phyloP scores from a whole-genome alignment of 2,113 vertebrate genomes.

The Leucosticte australis region DNA sequence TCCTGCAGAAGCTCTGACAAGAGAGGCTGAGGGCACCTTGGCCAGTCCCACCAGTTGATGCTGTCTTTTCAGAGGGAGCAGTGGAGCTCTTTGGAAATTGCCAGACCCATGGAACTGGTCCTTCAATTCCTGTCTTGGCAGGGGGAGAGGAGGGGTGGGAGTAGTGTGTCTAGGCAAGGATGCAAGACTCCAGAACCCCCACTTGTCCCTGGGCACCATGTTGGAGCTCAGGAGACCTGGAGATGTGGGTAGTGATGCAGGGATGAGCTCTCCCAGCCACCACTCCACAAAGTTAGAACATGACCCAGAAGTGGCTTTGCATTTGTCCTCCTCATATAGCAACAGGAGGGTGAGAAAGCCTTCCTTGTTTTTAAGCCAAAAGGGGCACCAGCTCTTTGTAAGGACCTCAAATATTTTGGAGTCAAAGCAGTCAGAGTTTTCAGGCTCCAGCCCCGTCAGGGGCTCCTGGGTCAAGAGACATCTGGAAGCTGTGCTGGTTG shows the following conservation, averaged over 20 bases:
- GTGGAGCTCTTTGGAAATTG: not conserved
- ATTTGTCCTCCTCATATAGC: not conserved
- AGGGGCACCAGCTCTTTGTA: not conserved
- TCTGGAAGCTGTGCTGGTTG: not conserved
- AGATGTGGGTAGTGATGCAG: not conserved
- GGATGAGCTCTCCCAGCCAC: not conserved
- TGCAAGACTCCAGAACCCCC: not conserved
- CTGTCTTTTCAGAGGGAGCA: not conserved
- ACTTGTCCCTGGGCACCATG: not conserved
- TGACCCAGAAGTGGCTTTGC: not conserved
- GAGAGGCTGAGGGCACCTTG: not conserved
- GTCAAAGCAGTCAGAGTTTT: not conserved
- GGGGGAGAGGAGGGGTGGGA: not conserved
- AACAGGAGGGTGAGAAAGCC: not conserved
- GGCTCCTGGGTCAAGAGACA: not conserved
- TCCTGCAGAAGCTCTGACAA: not conserved
- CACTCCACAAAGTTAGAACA: not conserved
- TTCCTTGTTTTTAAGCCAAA: not conserved
- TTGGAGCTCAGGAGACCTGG: not conserved
- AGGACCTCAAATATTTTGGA: not conserved
- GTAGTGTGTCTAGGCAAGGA: not conserved
- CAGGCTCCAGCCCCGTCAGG: not conserved
- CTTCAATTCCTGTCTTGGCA: not conserved
- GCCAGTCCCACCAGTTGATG: not conserved
- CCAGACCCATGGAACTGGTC: not conserved